Base-by-base conservation (phyloP, 2,113 vertebrate species). In the Ornithorhynchus anatinus region DNA sequence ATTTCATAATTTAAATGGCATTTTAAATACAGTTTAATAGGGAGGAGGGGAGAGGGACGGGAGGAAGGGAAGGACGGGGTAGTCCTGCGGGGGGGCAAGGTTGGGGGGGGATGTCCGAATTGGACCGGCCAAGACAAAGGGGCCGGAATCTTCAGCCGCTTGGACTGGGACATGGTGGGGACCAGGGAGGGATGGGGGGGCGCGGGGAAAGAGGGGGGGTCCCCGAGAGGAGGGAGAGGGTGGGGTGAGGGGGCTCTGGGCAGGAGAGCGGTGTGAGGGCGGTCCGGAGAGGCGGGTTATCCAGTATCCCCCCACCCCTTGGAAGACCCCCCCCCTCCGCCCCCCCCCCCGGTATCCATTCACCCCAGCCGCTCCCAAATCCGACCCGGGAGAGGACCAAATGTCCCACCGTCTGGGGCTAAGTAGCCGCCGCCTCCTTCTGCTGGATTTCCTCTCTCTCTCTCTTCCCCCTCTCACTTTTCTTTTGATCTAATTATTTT, bases 401-500 rank as follows among this genome's bases (percentile, higher is more conserved):
- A 58, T 20, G 56, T 59, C 74, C 44, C 4, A 4, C 45, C 60
- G 53, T 54, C 6, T 25, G n/a, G 59, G 71, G 57, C 17, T 39
- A 45, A 36, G 10, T 40, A 4, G 8, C 61, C 17, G 9, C 17
- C 2, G 4, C 15, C 74, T 50, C 48, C 51, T 82, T 67, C 72
- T 54, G n/a, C 36, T 29, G 31, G 50, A 47, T 52, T 57, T 79
- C 69, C 61, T 75, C 81, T 69, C 52, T 72, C 89, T 48, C 65
- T 62, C 81, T 45, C 69, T 86, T 62, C 64, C 75, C 76, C 87
- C 87, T 82, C 82, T 85, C 91, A 86, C 92, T 91, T 92, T 90
- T 90, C 94, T 94, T 94, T 92, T 92, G 91, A 93, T 97, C 95
- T 98, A 96, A 97, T 97, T 97, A 97, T 97, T 97, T 94, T 94